These are phyloP conservation scores for Coptodon rendalli DNA, from an alignment of 2,113 vertebrate species.

Conservation along the genomic window DNA sequence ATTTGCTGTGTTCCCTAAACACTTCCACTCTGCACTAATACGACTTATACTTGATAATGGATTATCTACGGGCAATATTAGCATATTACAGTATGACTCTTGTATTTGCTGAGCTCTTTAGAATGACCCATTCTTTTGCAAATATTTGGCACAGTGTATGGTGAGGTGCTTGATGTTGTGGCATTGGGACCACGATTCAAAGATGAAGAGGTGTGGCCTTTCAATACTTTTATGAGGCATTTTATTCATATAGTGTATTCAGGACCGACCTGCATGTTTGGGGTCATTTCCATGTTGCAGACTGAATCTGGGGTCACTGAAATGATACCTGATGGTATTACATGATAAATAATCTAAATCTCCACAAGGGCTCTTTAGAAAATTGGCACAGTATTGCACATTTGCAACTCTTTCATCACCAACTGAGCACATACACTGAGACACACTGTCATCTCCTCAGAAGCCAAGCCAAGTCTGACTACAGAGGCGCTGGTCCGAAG, in stretches of 20 bases:
- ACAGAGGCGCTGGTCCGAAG: background rate
- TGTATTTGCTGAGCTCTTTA: background rate
- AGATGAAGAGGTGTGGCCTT: background rate
- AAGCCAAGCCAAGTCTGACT: background rate
- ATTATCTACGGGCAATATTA: background rate
- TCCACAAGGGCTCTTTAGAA: background rate
- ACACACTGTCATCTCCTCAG: background rate
- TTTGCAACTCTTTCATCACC: background rate
- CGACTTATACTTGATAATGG: background rate
- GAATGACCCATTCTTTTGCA: background rate
- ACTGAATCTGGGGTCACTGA: background rate
- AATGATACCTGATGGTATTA: background rate
- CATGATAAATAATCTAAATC: background rate
- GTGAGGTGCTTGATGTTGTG: background rate
- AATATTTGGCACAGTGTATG: background rate
- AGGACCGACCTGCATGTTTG: background rate
- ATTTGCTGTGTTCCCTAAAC: background rate
- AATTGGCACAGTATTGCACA: background rate
- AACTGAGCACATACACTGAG: background rate
- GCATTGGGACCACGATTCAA: background rate
- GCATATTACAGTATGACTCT: rapidly evolving
- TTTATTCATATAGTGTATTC: background rate
- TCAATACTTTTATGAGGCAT: background rate
- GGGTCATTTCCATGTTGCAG: background rate
- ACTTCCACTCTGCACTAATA: background rate